A percentile compares a stretch with the other conserved stretches of the same genome.
Conservation (phyloP, 2,113 vertebrate species). For the Myrmophylax atrothorax region DNA sequence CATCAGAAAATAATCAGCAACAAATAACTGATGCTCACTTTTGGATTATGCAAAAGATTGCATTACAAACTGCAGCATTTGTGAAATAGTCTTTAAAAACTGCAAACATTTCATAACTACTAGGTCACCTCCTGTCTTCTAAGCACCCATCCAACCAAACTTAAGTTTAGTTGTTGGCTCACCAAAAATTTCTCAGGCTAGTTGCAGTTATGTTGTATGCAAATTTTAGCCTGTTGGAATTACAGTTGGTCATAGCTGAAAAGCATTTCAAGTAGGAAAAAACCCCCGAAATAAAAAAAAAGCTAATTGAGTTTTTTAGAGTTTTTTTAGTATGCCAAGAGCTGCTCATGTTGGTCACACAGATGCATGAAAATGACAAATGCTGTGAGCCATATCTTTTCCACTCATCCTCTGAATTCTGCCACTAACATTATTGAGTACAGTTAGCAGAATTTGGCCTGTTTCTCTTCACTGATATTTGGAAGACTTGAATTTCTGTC, state of each 20-base stretch:
- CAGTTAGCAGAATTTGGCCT: not conserved
- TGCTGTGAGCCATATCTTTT: not conserved
- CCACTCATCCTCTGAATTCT: not conserved
- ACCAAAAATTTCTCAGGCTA: not conserved
- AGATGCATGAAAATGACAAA: not conserved
- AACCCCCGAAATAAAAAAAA: not conserved
- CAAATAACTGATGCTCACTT: not conserved
- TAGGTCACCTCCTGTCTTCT: not conserved
- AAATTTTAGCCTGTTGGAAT: not conserved
- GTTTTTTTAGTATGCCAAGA: not conserved
- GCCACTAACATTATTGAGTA: fast-evolving
- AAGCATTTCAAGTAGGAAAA: not conserved
- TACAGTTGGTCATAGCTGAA: not conserved
- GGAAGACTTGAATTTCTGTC: not conserved
- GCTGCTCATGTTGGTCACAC: not conserved
- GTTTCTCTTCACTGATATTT: not conserved
- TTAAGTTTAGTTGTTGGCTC: not conserved
- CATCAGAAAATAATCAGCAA: not conserved
- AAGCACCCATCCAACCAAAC: not conserved
- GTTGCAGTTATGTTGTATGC: not conserved
- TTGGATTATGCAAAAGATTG: not conserved
- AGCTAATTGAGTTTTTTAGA: not conserved
- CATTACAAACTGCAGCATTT: not conserved
- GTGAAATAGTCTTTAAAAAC: not conserved
- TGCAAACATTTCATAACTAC: not conserved